Percentiles rank a stretch among this genome's conserved stretches.
phyloP scores from a whole-genome alignment of 2,113 vertebrate species.

The Otus sunia region DNA sequence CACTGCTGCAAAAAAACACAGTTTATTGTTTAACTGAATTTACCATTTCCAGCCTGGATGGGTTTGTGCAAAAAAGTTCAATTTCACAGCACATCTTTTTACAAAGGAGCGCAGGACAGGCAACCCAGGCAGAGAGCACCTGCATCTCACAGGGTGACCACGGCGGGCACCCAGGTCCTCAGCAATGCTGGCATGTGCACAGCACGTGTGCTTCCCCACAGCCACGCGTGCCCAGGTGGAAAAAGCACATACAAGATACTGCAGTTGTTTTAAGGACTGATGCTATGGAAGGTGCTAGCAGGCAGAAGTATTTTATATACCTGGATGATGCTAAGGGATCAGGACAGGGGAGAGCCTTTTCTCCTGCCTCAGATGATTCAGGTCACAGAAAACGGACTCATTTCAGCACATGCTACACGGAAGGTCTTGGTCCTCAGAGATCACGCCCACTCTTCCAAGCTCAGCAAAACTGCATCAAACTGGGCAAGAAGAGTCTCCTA shows the following conservation, averaged over 20 bases:
- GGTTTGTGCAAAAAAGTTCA: not conserved
- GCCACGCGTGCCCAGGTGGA: accelerated
- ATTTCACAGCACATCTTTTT: not conserved
- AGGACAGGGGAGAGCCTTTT: not conserved
- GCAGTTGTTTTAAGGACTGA: not conserved
- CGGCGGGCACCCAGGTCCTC: no score
- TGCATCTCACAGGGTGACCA: no score
- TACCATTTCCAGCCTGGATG: not conserved
- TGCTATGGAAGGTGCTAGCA: not conserved
- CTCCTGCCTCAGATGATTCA: not conserved
- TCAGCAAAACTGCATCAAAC: not conserved
- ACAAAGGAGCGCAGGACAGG: no score
- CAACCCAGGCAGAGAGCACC: no score
- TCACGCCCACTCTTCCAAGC: not conserved
- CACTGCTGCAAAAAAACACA: not conserved
- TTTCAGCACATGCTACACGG: not conserved
- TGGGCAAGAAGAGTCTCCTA: not conserved
- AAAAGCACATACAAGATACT: not conserved
- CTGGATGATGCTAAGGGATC: no score
- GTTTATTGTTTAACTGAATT: not conserved
- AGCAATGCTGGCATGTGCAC: no score
- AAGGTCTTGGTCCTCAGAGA: not conserved
- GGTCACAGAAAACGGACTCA: not conserved
- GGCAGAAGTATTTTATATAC: not conserved
- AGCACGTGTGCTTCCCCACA: not conserved